Conservation (phyloP, 2,797 vertebrate genomes). For the Urocyon cinereoargenteus region DNA sequence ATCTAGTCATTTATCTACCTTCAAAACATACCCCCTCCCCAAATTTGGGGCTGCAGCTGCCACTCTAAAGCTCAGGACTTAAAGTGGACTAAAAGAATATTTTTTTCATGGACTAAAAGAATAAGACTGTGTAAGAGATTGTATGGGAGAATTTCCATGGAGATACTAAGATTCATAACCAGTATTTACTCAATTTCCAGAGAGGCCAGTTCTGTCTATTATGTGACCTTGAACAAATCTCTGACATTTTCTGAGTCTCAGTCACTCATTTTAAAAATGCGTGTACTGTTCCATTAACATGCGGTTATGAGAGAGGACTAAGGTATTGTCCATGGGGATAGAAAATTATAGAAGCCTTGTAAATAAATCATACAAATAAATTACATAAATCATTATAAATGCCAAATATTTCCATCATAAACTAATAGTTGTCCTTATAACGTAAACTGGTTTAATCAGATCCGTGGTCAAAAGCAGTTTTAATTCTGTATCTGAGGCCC, state of each 20-base stretch:
- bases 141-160: not conserved
- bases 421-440: not conserved
- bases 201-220: not conserved
- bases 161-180: conserved; percentile 12
- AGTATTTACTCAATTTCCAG: not conserved
- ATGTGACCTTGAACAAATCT: not conserved
- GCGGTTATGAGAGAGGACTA: not conserved
- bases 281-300: not conserved
- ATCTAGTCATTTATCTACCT: not conserved
- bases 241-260: conserved; percentile 14
- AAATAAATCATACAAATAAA: not conserved
- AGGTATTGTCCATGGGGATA: not conserved
- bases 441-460: not conserved
- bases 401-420: conserved; percentile 2
- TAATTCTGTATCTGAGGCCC: not conserved
- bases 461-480: not conserved
- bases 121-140: not conserved
- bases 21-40: not conserved
- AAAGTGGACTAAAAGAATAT: no score
- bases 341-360: not conserved
- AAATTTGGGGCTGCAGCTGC: not conserved
- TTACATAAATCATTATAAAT: not conserved
- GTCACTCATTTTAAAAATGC: conserved; percentile 51
- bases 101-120: not conserved
- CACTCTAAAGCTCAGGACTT: not conserved